Conservation (phyloP, 92 coral and sea anemone species). For the Isaurus tuberculatus region DNA sequence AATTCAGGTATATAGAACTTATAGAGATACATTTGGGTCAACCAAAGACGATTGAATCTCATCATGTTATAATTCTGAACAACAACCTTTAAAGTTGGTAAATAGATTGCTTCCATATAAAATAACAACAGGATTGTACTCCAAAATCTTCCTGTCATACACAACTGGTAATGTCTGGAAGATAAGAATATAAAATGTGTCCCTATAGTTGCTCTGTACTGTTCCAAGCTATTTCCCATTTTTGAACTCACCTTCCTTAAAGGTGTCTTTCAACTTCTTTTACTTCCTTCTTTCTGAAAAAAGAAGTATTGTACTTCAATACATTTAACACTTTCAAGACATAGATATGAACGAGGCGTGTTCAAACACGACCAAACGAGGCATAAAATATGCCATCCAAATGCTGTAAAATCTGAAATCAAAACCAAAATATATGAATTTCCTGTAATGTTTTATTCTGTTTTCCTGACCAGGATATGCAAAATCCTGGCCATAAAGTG, state of each 20-base stretch:
- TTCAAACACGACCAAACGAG: conserved; percentile 9
- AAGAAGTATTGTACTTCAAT: conserved; percentile 2
- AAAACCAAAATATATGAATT: conserved; percentile 51
- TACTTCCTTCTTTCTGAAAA: conserved; percentile 6
- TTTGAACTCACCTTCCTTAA: conserved; percentile 4
- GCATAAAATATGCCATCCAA: conserved; percentile 7
- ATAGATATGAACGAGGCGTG: conserved; percentile 9
- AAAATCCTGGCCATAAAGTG: conserved; percentile 55
- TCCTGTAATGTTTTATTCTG: conserved; percentile 50
- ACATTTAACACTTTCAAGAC: conserved; percentile 6
- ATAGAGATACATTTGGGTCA: conserved; percentile 7
- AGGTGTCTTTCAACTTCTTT: conserved; percentile 7
- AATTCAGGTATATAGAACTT: background rate
- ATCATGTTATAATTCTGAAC: conserved; percentile 6
- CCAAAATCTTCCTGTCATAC: conserved; percentile 6
- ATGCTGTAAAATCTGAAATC: conserved; percentile 53
- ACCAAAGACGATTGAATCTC: conserved; percentile 8
- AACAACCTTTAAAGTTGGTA: conserved; percentile 6
- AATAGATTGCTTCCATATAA: conserved; percentile 6
- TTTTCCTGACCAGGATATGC: conserved; percentile 51
- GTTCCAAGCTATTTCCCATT: conserved; percentile 8
- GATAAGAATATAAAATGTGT: conserved; percentile 5
- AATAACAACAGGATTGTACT: conserved; percentile 3
- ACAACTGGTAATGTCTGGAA: conserved; percentile 8
- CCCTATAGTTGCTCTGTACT: conserved; percentile 9